phyloP scores from a whole-genome alignment of 1,140 invertebrate species.

The Ceratina japonica region DNA sequence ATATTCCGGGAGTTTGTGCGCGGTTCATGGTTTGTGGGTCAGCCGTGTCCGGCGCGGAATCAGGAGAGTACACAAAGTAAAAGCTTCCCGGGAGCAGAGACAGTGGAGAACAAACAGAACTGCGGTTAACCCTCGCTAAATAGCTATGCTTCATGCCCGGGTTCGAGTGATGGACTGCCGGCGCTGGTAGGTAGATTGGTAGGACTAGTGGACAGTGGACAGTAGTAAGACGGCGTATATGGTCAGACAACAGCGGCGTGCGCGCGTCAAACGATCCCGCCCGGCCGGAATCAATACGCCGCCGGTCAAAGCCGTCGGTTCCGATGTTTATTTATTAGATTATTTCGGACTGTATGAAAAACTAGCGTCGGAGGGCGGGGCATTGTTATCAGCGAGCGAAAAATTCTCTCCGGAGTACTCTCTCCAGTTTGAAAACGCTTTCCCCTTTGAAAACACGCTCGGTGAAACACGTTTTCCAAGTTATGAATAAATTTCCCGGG shows the following conservation, averaged over 20 bases:
- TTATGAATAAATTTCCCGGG: slow-evolving; percentile 33
- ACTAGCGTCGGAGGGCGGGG: too few species aligned
- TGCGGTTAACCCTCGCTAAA: slow-evolving; percentile 46
- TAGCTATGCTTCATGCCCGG: slow-evolving; percentile 15
- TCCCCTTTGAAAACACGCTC: slow-evolving; percentile 3
- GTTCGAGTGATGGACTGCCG: slow-evolving; percentile 10
- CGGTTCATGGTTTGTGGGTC: slow-evolving; percentile 31
- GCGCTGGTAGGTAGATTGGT: too few species aligned
- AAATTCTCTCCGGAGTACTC: not conserved
- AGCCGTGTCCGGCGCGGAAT: slow-evolving; percentile 29
- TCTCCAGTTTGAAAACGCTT: not conserved
- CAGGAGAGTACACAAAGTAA: slow-evolving; percentile 41
- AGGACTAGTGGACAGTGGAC: not conserved
- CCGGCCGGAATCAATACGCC: too few species aligned
- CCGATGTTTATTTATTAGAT: too few species aligned
- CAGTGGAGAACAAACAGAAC: slow-evolving; percentile 38
- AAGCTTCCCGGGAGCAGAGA: slow-evolving; percentile 39
- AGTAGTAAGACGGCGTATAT: slow-evolving; percentile 22
- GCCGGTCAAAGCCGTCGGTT: too few species aligned
- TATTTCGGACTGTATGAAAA: too few species aligned
- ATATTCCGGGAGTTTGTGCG: slow-evolving; percentile 37
- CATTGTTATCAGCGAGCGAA: not conserved
- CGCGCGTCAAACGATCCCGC: too few species aligned
- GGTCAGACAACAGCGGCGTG: not conserved
- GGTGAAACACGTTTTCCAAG: slow-evolving; percentile 14